phyloP scores from a whole-genome alignment of 2,113 vertebrate species.

The Cyphomyrus plagiostoma region DNA sequence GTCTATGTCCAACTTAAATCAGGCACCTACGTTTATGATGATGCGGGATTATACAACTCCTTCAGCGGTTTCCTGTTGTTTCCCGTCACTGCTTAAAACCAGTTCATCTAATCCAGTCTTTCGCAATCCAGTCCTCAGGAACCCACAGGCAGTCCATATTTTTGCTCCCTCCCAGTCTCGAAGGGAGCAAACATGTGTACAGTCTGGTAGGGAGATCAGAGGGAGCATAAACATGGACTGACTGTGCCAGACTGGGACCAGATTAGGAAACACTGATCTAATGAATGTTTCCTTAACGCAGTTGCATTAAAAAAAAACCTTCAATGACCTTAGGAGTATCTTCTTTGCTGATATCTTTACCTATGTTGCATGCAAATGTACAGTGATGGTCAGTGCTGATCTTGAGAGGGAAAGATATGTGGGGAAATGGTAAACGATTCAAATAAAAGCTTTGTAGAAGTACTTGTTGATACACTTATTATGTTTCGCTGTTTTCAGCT shows the following conservation, averaged over 20 bases:
- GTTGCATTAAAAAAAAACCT: background rate
- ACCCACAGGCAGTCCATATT: too few relatives aligned
- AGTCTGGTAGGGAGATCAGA: too few relatives aligned
- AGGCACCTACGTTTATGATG: conserved; percentile 31
- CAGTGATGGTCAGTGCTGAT: background rate
- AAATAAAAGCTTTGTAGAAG: background rate
- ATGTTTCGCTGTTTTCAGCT: background rate
- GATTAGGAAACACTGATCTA: background rate
- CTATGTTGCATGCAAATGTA: background rate
- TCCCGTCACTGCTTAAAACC: background rate
- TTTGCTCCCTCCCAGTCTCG: too few relatives aligned
- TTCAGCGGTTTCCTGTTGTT: conserved; percentile 50
- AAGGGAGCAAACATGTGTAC: too few relatives aligned
- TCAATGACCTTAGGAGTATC: background rate
- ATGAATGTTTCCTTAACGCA: background rate
- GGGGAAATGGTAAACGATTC: background rate
- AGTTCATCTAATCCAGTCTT: background rate
- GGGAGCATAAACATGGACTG: too few relatives aligned
- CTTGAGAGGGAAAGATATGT: background rate
- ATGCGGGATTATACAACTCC: conserved; percentile 39
- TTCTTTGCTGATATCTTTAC: background rate
- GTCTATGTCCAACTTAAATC: conserved; percentile 35
- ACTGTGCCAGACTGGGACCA: too few relatives aligned
- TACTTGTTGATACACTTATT: background rate
- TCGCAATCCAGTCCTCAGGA: too few relatives aligned